These are phyloP conservation scores for Pinctada fucata DNA, from an alignment of 2,888 invertebrate species.

Conservation along the genomic window DNA sequence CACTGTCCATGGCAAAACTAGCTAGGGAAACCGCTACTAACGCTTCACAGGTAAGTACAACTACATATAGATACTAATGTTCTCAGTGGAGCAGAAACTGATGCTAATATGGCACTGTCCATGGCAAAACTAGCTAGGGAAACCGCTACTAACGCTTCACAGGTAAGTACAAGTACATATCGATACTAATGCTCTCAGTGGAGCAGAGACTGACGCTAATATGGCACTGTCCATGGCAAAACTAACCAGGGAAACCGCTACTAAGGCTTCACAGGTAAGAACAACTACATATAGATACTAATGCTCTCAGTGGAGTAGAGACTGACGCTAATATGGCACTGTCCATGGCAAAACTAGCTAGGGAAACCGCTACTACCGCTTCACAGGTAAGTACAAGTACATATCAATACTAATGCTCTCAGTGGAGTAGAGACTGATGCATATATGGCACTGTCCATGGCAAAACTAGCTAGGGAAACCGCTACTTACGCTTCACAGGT, in stretches of 20 bases:
- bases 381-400: conserved; percentile 80
- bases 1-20: conserved; percentile 85
- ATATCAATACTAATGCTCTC: conserved; percentile 79
- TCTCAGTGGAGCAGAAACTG: conserved; percentile 86
- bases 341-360: conserved; percentile 86
- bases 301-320: conserved; percentile 86
- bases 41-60: conserved; percentile 83
- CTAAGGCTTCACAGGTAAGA: conserved; percentile 85
- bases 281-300: no score
- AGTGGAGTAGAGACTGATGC: conserved; percentile 88
- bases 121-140: conserved; percentile 88
- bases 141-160: conserved; percentile 87
- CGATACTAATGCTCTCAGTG: conserved; percentile 81
- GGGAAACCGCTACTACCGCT: conserved; percentile 87
- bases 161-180: conserved; percentile 77
- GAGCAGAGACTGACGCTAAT: conserved; percentile 88
- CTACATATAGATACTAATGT: conserved; percentile 76
- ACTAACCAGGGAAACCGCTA: conserved; percentile 88
- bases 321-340: conserved; percentile 86
- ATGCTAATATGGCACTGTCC: conserved; percentile 85
- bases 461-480: conserved; percentile 87
- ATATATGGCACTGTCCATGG: conserved; percentile 84
- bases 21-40: conserved; percentile 89
- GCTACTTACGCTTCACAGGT: conserved; percentile 88
- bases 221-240: conserved; percentile 85